Conservation (phyloP, 2,797 vertebrate species). For the Harpagifer antarcticus region DNA sequence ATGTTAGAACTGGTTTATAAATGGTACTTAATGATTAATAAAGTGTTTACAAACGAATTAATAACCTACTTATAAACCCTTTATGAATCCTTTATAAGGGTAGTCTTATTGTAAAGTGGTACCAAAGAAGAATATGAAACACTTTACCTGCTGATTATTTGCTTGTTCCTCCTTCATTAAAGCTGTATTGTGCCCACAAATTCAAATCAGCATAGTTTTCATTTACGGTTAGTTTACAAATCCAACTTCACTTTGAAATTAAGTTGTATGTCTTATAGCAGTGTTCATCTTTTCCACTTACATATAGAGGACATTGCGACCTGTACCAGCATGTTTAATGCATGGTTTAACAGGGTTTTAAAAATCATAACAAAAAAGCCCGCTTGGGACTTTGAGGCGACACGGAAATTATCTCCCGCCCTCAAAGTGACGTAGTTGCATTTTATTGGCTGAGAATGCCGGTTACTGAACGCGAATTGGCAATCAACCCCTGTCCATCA, state of each 20-base stretch:
- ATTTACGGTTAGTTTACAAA: too few relatives aligned
- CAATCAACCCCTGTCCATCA: constrained; percentile 51
- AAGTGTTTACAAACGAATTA: too few relatives aligned
- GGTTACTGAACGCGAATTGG: constrained; percentile 47
- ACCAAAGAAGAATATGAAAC: too few relatives aligned
- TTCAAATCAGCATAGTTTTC: too few relatives aligned
- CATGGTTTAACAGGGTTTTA: not conserved
- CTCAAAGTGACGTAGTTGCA: accelerated
- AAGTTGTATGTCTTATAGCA: not conserved
- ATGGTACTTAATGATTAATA: too few relatives aligned
- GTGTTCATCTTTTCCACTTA: not conserved
- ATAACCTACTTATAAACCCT: too few relatives aligned
- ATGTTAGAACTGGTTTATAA: too few relatives aligned
- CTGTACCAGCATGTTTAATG: not conserved
- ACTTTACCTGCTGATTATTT: not conserved
- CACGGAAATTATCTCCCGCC: constrained; percentile 31
- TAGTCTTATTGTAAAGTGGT: too few relatives aligned
- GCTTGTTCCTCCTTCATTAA: not conserved
- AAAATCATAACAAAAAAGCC: constrained; percentile 40
- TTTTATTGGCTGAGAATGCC: constrained; percentile 56
- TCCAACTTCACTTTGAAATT: too few relatives aligned
- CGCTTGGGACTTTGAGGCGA: constrained; percentile 39
- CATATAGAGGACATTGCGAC: not conserved
- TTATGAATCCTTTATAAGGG: too few relatives aligned
- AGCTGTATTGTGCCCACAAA: not conserved